phyloP scores from a whole-genome alignment of 2,113 vertebrate species.

The Ptychochromis oligacanthus region DNA sequence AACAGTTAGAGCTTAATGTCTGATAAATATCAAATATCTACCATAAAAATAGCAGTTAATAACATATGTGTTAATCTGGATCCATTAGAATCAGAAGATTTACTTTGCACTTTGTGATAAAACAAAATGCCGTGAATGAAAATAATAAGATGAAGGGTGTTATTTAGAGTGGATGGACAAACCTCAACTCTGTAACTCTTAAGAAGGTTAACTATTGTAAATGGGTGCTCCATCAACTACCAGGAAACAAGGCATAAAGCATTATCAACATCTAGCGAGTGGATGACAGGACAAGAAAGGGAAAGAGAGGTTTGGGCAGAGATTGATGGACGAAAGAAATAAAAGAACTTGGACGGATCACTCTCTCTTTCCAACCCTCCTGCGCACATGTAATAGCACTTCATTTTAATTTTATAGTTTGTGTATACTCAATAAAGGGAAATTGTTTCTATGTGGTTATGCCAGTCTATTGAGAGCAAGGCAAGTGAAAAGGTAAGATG shows the following conservation, averaged over 20 bases:
- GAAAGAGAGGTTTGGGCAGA: conserved; percentile 9
- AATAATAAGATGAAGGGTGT: background rate
- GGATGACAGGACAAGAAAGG: background rate
- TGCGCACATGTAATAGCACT: conserved; percentile 78
- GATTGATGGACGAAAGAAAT: conserved; percentile 50
- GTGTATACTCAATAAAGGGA: conserved; percentile 79
- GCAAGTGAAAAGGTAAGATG: conserved; percentile 43
- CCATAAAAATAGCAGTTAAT: background rate
- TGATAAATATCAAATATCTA: background rate
- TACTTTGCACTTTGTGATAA: no score
- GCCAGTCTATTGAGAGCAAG: conserved; percentile 76
- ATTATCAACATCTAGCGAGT: conserved; percentile 11
- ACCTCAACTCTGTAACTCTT: background rate
- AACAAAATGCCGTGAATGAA: background rate
- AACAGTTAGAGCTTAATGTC: background rate
- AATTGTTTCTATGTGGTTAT: conserved; percentile 82
- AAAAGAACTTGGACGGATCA: conserved; percentile 46
- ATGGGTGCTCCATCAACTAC: conserved; percentile 6
- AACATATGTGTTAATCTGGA: background rate
- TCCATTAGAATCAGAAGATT: no score
- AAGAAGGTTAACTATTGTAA: conserved; percentile 23
- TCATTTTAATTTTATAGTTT: conserved; percentile 84
- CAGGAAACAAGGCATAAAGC: conserved; percentile 19
- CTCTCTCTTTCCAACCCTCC: conserved; percentile 13
- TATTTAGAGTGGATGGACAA: no score